A percentile compares a stretch with the other conserved stretches of the same genome.
These are phyloP conservation scores for Vanessa atalanta DNA, from an alignment of 1,140 invertebrate genomes.

Conservation along the genomic window DNA sequence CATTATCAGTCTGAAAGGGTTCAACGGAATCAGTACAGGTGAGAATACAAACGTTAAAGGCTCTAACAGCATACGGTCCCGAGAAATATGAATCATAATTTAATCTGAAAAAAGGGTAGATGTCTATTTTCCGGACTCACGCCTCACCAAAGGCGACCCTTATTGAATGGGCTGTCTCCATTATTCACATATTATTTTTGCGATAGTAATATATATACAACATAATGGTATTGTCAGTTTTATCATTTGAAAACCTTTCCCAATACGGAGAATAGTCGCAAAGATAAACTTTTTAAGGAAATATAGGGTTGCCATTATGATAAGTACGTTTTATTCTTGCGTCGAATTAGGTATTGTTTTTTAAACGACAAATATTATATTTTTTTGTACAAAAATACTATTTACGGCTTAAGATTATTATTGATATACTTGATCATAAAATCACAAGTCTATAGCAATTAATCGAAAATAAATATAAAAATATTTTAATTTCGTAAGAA, in stretches of 20 bases:
- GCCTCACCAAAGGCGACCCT: slow-evolving; percentile 56
- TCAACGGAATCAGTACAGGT: slow-evolving; percentile 6
- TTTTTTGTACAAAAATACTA: too few relatives aligned
- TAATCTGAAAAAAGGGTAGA: slow-evolving; percentile 66
- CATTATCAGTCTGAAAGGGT: neutral
- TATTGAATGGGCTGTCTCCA: slow-evolving; percentile 63
- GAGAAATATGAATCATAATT: slow-evolving; percentile 69
- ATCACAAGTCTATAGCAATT: too few relatives aligned
- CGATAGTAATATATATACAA: slow-evolving; percentile 40
- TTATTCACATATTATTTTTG: slow-evolving; percentile 64
- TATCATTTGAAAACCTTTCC: slow-evolving; percentile 34
- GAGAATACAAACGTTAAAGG: slow-evolving; percentile 34
- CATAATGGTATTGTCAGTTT: slow-evolving; percentile 41
- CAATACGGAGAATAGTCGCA: slow-evolving; percentile 10
- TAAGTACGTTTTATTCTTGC: neutral
- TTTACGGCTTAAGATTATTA: too few relatives aligned
- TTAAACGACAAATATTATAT: too few relatives aligned
- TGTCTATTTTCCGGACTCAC: slow-evolving; percentile 65
- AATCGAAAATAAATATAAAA: neutral
- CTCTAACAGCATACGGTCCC: slow-evolving; percentile 47
- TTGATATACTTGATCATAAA: too few relatives aligned
- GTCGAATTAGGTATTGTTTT: neutral
- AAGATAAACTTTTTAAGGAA: slow-evolving; percentile 7
- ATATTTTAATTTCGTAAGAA: neutral
- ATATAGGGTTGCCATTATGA: slow-evolving; percentile 5